Evolutionary conservation across 2,888 invertebrate genomes (phyloP).

Genomic region (Cremastinae sp.): DNA sequence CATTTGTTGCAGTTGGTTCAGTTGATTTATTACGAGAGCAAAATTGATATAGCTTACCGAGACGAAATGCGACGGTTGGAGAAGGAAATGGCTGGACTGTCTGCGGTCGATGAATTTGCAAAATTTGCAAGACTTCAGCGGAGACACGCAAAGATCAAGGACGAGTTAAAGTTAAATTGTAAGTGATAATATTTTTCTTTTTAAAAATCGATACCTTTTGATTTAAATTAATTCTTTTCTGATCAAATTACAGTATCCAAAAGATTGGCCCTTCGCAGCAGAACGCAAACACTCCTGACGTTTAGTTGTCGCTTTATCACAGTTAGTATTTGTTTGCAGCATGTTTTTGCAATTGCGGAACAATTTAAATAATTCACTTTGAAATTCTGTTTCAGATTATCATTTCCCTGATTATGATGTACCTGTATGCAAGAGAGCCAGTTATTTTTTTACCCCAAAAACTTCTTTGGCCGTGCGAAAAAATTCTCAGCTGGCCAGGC

Average conservation of each 20-base stretch:
- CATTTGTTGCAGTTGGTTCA: conserved; percentile 64
- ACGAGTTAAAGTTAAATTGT: conserved; percentile 74
- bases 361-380: conserved; percentile 9
- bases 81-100: conserved; percentile 74
- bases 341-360: neutral
- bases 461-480: conserved; percentile 72
- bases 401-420: conserved; percentile 67
- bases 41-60: conserved; percentile 66
- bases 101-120: conserved; percentile 80
- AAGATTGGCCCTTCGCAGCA: conserved; percentile 64
- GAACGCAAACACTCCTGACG: conserved; percentile 63
- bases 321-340: conserved; percentile 68
- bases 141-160: conserved; percentile 74
- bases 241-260: conserved; percentile 62
- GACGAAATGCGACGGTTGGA: conserved; percentile 70
- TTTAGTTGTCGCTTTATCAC: conserved; percentile 69
- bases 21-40: conserved; percentile 65
- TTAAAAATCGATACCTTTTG: too few species aligned
- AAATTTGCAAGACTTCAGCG: conserved; percentile 79
- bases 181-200: too few species aligned
- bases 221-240: too few species aligned
- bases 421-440: conserved; percentile 70
- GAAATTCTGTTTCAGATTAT: conserved; percentile 64
- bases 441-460: conserved; percentile 72
- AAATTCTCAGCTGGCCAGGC: conserved; percentile 75